Percentiles rank a stretch among this genome's conserved stretches.
Evolutionary conservation across 2,797 vertebrate species (phyloP).

Genomic region (Sebastes cheni): DNA sequence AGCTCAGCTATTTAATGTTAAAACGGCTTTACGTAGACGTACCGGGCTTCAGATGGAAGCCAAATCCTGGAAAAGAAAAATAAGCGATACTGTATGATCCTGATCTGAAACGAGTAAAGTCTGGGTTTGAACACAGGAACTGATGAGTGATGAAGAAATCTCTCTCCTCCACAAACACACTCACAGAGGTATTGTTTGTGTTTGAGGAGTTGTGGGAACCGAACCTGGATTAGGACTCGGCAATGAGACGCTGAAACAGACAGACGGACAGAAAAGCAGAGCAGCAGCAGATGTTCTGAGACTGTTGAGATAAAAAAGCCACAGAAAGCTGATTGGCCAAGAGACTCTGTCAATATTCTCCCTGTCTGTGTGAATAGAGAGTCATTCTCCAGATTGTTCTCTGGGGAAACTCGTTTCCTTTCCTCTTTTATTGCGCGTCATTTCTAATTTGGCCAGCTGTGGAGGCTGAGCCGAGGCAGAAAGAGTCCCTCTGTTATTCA

Average conservation of each 20-base stretch:
- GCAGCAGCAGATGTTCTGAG: conserved; percentile 44
- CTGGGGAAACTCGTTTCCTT: conserved; percentile 16
- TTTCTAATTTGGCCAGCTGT: conserved; percentile 30
- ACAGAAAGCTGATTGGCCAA: conserved; percentile 17
- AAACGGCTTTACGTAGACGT: accelerated
- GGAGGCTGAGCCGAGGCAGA: background rate
- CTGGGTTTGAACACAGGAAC: too few species aligned
- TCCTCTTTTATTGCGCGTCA: conserved; percentile 17
- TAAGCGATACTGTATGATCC: too few species aligned
- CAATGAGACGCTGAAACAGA: background rate
- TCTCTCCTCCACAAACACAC: background rate
- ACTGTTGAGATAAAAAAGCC: background rate
- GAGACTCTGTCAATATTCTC: conserved; percentile 3
- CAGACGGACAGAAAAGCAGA: background rate
- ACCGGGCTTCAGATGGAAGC: too few species aligned
- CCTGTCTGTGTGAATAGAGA: conserved; percentile 9
- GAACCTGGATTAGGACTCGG: conserved; percentile 5
- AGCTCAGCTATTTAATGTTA: too few species aligned
- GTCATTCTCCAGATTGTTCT: conserved; percentile 27
- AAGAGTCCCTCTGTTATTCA: conserved; percentile 15
- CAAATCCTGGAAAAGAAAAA: too few species aligned
- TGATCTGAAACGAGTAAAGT: too few species aligned
- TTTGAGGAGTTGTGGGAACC: background rate
- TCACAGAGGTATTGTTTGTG: background rate
- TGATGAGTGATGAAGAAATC: background rate